Evolutionary conservation across 2,888 invertebrate genomes (phyloP).

Genomic region (Tanytarsus gracilentus): DNA sequence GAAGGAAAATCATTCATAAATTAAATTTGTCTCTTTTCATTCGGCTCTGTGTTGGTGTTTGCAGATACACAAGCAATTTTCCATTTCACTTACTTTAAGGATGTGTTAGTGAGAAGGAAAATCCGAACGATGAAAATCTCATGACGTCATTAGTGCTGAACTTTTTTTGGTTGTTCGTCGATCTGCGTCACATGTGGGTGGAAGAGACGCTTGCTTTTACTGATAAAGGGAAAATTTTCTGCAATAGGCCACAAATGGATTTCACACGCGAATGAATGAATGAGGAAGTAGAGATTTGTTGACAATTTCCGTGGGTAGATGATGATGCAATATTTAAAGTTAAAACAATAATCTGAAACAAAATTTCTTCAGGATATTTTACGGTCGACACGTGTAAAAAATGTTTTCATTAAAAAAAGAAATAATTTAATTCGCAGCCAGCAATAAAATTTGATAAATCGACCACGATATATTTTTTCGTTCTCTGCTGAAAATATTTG

Average conservation of each 20-base stretch:
- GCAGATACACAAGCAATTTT: neutral
- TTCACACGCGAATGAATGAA: neutral
- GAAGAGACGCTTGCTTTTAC: slow-evolving; percentile 6
- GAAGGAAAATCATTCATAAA: slow-evolving; percentile 25
- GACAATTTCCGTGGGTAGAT: no score
- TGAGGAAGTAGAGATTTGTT: no score
- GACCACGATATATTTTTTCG: no score
- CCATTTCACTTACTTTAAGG: neutral
- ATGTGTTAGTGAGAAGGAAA: neutral
- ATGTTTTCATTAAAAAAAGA: no score
- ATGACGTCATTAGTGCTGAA: slow-evolving; percentile 12
- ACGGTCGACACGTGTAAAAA: no score
- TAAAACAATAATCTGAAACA: no score
- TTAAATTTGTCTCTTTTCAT: slow-evolving; percentile 11
- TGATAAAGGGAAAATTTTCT: neutral
- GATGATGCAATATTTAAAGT: no score
- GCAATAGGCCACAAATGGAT: neutral
- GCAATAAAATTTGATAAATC: no score
- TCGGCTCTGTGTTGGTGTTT: neutral
- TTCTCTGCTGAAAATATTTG: no score
- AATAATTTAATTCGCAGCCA: no score
- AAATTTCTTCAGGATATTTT: no score
- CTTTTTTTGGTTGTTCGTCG: neutral
- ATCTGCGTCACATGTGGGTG: slow-evolving; percentile 21
- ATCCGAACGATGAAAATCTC: neutral